Percentiles rank a stretch among this genome's conserved stretches.
These are phyloP conservation scores for Cerastis leucographa DNA, from an alignment of 2,888 invertebrate species.

Conservation along the genomic window DNA sequence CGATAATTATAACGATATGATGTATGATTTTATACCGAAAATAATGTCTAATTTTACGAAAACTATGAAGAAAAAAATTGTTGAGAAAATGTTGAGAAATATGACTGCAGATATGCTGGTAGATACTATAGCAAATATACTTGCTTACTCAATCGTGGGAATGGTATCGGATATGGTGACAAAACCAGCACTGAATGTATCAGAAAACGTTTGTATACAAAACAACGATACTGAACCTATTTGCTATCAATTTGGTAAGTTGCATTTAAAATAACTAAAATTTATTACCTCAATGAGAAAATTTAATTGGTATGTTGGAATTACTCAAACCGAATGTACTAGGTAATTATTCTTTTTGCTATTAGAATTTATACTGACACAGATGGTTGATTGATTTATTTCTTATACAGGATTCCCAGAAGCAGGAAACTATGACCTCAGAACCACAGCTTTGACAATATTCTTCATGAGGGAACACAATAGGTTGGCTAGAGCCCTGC, in stretches of 20 bases:
- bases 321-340: background rate
- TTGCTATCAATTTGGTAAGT: constrained; percentile 83
- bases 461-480: constrained; percentile 85
- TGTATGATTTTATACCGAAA: constrained; percentile 35
- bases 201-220: constrained; percentile 72
- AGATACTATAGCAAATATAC: constrained; percentile 49
- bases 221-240: constrained; percentile 73
- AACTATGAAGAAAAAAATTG: constrained; percentile 30
- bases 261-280: background rate
- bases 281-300: too few relatives aligned
- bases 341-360: background rate
- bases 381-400: background rate
- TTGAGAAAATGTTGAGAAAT: constrained; percentile 21
- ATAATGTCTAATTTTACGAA: constrained; percentile 47
- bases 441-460: constrained; percentile 79
- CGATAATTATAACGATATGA: constrained; percentile 37
- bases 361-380: background rate
- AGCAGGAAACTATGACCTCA: constrained; percentile 80
- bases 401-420: constrained; percentile 72
- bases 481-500: constrained; percentile 76
- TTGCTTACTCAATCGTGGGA: constrained; percentile 53
- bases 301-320: background rate
- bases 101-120: constrained; percentile 50
- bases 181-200: constrained; percentile 30
- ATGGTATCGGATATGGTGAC: constrained; percentile 45